These are phyloP conservation scores for Pteromalus puparum DNA, from an alignment of 1,140 invertebrate genomes.

Conservation along the genomic window DNA sequence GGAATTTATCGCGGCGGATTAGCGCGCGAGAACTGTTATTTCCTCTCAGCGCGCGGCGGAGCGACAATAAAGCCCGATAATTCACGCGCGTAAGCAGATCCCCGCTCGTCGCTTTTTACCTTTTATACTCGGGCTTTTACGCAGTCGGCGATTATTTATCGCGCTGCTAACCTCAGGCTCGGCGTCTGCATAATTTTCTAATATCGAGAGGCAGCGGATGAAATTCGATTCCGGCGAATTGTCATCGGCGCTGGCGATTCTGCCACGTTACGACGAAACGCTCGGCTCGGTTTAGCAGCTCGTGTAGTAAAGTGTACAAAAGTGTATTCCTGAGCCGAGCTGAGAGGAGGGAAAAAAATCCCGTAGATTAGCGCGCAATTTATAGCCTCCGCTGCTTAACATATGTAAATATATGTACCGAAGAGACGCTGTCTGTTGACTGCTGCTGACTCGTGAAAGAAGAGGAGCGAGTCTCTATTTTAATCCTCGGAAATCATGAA, in stretches of 20 bases:
- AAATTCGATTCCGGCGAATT: neutral
- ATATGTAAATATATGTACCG: slow-evolving; percentile 30
- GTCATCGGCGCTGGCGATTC: neutral
- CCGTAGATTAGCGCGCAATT: slow-evolving; percentile 29
- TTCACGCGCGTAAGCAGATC: slow-evolving; percentile 40
- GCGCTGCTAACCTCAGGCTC: slow-evolving; percentile 4
- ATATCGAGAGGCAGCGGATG: slow-evolving; percentile 49
- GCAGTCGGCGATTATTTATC: slow-evolving; percentile 42
- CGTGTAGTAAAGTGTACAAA: slow-evolving; percentile 39
- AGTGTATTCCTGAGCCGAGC: neutral
- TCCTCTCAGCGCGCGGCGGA: slow-evolving; percentile 33
- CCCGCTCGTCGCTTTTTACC: slow-evolving; percentile 20
- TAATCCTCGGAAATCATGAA: slow-evolving; percentile 48
- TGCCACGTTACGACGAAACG: neutral
- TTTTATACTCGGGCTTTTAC: too few relatives aligned
- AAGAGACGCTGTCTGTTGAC: too few relatives aligned
- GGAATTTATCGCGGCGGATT: slow-evolving; percentile 44
- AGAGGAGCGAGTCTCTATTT: slow-evolving; percentile 37
- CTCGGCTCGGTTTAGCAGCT: slow-evolving; percentile 28
- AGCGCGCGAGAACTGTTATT: slow-evolving; percentile 46
- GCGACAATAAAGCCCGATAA: slow-evolving; percentile 44
- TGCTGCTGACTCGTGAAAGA: neutral
- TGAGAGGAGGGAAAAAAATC: slow-evolving; percentile 9
- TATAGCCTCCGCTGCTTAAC: neutral
- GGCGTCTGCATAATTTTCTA: slow-evolving; percentile 61